These are phyloP conservation scores for Erethizon dorsatum DNA, from an alignment of 2,797 vertebrate genomes.

Conservation along the genomic window DNA sequence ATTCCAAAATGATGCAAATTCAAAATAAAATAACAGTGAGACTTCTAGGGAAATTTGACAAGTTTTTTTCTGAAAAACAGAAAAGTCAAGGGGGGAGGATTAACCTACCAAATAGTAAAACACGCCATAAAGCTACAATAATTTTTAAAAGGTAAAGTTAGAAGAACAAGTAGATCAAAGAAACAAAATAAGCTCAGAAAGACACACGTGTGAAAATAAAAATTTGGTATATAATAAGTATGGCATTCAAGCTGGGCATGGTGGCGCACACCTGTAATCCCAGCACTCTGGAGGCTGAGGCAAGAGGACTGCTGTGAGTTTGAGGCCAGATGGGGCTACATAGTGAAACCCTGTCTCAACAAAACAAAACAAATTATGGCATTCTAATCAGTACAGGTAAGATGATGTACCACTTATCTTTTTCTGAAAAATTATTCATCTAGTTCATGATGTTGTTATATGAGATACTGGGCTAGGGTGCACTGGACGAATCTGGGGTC, in stretches of 20 bases:
- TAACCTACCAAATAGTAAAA: background rate
- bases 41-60: background rate
- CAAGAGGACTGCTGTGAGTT: no score
- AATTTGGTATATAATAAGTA: background rate
- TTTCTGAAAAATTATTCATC: background rate
- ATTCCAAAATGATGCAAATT: background rate
- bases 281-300: no score
- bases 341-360: no score
- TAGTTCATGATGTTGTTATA: background rate
- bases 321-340: no score
- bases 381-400: background rate
- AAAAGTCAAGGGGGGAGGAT: background rate
- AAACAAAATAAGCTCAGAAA: background rate
- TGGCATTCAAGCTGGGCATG: background rate
- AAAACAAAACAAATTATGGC: background rate
- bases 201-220: background rate
- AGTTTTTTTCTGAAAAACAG: background rate
- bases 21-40: slow-evolving; percentile 22
- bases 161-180: background rate
- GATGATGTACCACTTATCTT: background rate
- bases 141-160: background rate
- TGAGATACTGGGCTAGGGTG: background rate
- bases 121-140: background rate
- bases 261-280: no score
- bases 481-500: background rate